Conservation (phyloP, 2,888 invertebrate species). For the Epistrophe grossulariae region DNA sequence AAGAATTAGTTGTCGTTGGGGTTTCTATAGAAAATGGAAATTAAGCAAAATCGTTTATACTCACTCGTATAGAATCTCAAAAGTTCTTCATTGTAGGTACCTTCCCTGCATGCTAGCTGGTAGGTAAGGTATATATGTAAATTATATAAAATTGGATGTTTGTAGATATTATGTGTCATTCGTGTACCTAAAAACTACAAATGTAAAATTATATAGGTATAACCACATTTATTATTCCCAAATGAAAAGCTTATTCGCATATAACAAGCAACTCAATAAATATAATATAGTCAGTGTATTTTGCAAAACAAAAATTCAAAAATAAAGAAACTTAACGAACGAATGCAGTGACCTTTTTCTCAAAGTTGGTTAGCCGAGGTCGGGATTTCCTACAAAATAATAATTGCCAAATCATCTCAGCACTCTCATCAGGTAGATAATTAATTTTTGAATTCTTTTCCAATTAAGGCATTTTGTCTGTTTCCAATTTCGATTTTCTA, state of each 20-base stretch:
- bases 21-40: conserved; percentile 69
- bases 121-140: not conserved
- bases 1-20: conserved; percentile 70
- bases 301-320: not conserved
- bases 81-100: conserved; percentile 12
- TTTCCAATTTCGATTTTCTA: too few relatives aligned
- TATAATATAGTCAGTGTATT: not conserved
- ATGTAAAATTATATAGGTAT: not conserved
- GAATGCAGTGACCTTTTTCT: conserved; percentile 21
- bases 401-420: not conserved
- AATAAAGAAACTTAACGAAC: not conserved
- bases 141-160: conserved; percentile 13
- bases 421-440: too few relatives aligned
- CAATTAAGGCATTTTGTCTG: too few relatives aligned
- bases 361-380: not conserved
- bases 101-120: not conserved
- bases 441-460: too few relatives aligned
- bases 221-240: not conserved
- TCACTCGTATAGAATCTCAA: conserved; percentile 30
- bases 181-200: not conserved
- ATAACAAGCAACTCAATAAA: conserved; percentile 8
- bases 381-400: not conserved
- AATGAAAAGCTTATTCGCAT: not conserved
- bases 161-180: conserved; percentile 24
- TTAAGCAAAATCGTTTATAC: conserved; percentile 69